These are phyloP conservation scores for Kuschelorhynchus macadamiae DNA, from an alignment of 2,888 invertebrate species.

Conservation along the genomic window DNA sequence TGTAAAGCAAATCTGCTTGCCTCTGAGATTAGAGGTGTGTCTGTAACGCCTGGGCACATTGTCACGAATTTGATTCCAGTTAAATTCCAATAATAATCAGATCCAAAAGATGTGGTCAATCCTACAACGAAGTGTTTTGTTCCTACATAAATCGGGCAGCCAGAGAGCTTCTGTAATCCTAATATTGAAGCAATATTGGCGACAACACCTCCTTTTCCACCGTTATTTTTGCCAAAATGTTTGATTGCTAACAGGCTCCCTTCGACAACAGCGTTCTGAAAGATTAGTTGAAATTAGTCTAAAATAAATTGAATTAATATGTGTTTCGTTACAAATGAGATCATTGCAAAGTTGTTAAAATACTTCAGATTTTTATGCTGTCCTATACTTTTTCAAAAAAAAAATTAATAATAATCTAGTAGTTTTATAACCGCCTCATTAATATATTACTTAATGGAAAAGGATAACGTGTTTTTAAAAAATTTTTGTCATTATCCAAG, in stretches of 20 bases:
- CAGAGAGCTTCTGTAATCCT: constrained; percentile 72
- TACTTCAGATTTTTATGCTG: too few relatives aligned
- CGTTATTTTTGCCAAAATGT: constrained; percentile 73
- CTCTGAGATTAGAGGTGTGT: constrained; percentile 64
- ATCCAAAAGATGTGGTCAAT: constrained; percentile 70
- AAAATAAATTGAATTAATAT: too few relatives aligned
- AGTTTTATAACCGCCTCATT: too few relatives aligned
- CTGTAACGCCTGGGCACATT: constrained; percentile 68
- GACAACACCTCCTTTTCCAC: constrained; percentile 76
- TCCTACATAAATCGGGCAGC: constrained; percentile 73
- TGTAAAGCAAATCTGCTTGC: constrained; percentile 56
- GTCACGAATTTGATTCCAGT: constrained; percentile 68
- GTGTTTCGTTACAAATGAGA: too few relatives aligned
- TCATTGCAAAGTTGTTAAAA: too few relatives aligned
- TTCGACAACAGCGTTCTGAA: constrained; percentile 68
- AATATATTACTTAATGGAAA: too few relatives aligned
- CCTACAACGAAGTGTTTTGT: constrained; percentile 74
- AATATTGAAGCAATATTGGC: constrained; percentile 78
- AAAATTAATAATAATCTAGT: too few relatives aligned
- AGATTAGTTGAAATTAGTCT: too few relatives aligned
- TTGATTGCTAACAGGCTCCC: constrained; percentile 73
- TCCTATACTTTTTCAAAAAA: too few relatives aligned
- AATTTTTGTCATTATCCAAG: too few relatives aligned
- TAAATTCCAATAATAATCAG: constrained; percentile 60
- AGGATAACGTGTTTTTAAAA: too few relatives aligned